Percentiles rank a stretch among this genome's conserved stretches.
These are phyloP conservation scores for Paramuricea clavata DNA, from an alignment of 92 coral and sea anemone genomes.

Conservation along the genomic window DNA sequence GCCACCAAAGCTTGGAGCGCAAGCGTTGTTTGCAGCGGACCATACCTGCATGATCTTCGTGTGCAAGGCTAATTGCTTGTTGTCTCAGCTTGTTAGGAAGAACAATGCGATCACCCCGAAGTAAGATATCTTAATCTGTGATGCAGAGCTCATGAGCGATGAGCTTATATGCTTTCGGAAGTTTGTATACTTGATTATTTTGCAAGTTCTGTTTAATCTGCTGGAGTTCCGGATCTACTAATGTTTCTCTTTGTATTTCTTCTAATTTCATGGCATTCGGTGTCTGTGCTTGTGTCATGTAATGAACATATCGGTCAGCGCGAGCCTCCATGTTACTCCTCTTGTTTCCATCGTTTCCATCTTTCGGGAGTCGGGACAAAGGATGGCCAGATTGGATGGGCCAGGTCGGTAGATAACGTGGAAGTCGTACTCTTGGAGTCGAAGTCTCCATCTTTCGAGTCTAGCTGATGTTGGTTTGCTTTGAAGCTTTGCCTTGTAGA, in stretches of 20 bases:
- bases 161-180: constrained; percentile 45
- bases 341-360: neutral
- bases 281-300: constrained; percentile 44
- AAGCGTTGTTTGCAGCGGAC: too few species aligned
- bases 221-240: constrained; percentile 53
- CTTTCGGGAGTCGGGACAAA: constrained; percentile 38
- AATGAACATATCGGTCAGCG: constrained; percentile 54
- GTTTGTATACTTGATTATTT: constrained; percentile 40
- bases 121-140: constrained; percentile 62
- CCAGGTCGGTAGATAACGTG: constrained; percentile 56
- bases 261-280: constrained; percentile 58
- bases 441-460: constrained; percentile 60
- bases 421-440: constrained; percentile 74
- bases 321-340: constrained; percentile 62
- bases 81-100: constrained; percentile 55
- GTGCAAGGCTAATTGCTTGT: too few species aligned
- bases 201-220: constrained; percentile 32
- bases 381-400: constrained; percentile 49
- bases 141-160: constrained; percentile 68
- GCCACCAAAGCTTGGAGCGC: too few species aligned
- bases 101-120: constrained; percentile 58
- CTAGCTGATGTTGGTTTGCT: constrained; percentile 62
- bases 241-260: constrained; percentile 50
- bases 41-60: too few species aligned
- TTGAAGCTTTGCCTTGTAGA: constrained; percentile 47